Base-by-base conservation (phyloP, 2,113 vertebrate species). In the Nyctibius bracteatus region DNA sequence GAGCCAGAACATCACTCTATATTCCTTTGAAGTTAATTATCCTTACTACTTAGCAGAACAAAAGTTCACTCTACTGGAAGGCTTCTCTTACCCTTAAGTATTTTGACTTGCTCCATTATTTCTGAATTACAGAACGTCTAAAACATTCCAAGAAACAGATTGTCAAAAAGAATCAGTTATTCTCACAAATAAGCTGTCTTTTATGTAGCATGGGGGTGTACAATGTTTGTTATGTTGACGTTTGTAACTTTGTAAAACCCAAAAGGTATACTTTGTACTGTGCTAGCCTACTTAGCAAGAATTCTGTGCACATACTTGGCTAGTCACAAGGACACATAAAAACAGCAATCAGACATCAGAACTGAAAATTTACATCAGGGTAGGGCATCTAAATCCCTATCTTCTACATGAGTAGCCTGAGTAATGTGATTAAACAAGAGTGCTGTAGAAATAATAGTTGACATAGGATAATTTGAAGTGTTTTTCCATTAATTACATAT, bases 181-280 rank as follows among this genome's bases (percentile, higher is more conserved):
- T 79, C 39, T 82, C 78, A 87, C 73, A 87, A 90, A 75, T 62
- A 90, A 41, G 27, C 62, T 21, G 57, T 89, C 68, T 88, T 43
- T 75, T 20, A 59, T 6, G 1, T 11, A 54, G 66, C 43, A 28
- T 1, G 31, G 52, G 78, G 93, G 94, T 8, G 79, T 82, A 22
- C 31, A 85, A 74, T 68, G 57, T 80, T 96, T 89, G 61, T 67
- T 31, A 63, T 54, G 52, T 75, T 92, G 84, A 89, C 73, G 87
- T 89, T 79, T 94, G 49, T 80, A 82, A 47, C 33, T 39, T 8
- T 15, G 35, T 86, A 62, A 81, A 88, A 66, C 57, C 21, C 55
- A 27, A 82, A 71, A 31, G 2, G 12, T 44, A 49, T 35, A 81
- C 73, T 95, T 85, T 61, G 73, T 81, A 44, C 86, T 19, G n/a